phyloP scores from a whole-genome alignment of 2,797 vertebrate genomes.

The Peromyscus melanophrys region DNA sequence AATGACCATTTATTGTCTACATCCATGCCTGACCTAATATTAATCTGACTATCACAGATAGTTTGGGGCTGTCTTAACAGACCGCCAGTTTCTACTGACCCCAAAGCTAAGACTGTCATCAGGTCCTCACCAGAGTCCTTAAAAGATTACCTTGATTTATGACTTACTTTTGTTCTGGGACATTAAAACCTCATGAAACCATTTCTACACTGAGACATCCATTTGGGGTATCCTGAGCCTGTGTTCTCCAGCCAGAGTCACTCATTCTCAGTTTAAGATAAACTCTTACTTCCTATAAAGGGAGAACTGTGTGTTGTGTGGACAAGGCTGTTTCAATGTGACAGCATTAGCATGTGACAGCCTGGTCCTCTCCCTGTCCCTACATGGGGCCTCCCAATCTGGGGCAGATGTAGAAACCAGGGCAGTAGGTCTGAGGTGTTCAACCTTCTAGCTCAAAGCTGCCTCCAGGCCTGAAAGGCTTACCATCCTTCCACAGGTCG shows the following conservation, averaged over 20 bases:
- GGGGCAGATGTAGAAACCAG: background rate
- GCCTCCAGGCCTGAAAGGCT: background rate
- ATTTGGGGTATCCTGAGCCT: background rate
- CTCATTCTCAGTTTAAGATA: background rate
- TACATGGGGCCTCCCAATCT: background rate
- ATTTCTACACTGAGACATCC: background rate
- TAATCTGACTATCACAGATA: background rate
- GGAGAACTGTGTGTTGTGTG: background rate
- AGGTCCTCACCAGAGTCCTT: background rate
- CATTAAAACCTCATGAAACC: background rate
- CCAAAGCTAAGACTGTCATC: background rate
- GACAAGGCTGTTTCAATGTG: background rate
- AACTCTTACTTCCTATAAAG: background rate
- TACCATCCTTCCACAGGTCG: conserved; percentile 99
- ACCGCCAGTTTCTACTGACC: background rate
- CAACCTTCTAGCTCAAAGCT: background rate
- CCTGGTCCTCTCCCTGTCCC: background rate
- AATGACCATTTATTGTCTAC: background rate
- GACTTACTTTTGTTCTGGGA: background rate
- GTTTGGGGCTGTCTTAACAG: background rate
- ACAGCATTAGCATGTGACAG: background rate
- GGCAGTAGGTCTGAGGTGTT: background rate
- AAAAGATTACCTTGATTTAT: background rate
- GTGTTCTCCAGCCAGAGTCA: background rate
- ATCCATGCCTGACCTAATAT: background rate